Conservation (phyloP, 92 coral and sea anemone genomes). For the Zoanthus solanderi region DNA sequence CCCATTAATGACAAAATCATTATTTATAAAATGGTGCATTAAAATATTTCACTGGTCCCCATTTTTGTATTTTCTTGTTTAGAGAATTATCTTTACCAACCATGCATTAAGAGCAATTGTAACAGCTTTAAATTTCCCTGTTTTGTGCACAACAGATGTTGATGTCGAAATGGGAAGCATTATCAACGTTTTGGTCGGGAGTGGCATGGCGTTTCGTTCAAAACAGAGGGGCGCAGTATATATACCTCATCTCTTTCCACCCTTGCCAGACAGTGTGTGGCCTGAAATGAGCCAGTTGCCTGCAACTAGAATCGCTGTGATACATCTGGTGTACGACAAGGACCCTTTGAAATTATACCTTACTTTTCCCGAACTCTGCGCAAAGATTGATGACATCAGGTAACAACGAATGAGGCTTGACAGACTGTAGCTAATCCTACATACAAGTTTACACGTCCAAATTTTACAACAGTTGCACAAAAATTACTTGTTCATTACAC, state of each 20-base stretch:
- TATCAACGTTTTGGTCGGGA: neutral
- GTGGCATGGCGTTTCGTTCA: constrained; percentile 12
- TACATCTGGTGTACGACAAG: constrained; percentile 18
- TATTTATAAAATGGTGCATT: too few species aligned
- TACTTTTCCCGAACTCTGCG: constrained; percentile 16
- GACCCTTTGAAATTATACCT: neutral
- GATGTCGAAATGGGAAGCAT: neutral
- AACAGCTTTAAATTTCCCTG: too few species aligned
- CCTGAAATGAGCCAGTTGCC: neutral
- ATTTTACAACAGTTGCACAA: neutral
- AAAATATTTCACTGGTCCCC: too few species aligned
- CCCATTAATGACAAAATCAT: too few species aligned
- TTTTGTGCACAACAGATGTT: neutral
- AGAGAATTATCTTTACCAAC: too few species aligned
- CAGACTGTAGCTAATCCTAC: neutral
- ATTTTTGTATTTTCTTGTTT: too few species aligned
- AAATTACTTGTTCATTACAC: neutral
- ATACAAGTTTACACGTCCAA: neutral
- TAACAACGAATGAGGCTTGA: neutral
- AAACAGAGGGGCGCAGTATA: neutral
- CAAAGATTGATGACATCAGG: constrained; percentile 18
- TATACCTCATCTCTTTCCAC: constrained; percentile 1
- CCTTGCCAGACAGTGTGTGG: constrained; percentile 12
- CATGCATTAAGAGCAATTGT: too few species aligned
- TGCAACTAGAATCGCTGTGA: neutral